Evolutionary conservation across 2,888 invertebrate genomes (phyloP).

Genomic region (Tenthredo amoena): DNA sequence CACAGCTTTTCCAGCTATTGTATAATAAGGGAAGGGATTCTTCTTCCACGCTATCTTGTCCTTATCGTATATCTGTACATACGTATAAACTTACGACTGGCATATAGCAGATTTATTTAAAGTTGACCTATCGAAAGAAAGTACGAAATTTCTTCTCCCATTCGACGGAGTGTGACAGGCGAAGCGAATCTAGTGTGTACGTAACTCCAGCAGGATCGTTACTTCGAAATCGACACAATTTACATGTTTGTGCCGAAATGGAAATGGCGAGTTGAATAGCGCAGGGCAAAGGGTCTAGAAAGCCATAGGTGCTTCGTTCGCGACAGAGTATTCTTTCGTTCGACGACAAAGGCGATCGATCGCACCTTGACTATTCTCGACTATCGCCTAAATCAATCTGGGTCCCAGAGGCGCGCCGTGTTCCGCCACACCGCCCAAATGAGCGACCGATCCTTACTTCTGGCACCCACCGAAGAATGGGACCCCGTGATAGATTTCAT

Average conservation of each 20-base stretch:
- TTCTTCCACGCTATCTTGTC: neutral
- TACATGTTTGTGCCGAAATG: conserved; percentile 37
- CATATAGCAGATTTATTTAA: neutral
- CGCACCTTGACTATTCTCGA: conserved; percentile 48
- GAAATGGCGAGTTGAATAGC: conserved; percentile 44
- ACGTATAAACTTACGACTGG: neutral
- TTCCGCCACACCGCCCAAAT: conserved; percentile 58
- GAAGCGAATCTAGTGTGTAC: neutral
- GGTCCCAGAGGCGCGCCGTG: conserved; percentile 50
- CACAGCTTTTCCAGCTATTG: neutral
- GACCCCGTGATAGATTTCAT: conserved; percentile 66
- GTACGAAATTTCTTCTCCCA: neutral
- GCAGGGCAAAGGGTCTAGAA: conserved; percentile 39
- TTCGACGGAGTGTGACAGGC: conserved; percentile 7
- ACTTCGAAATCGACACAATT: conserved; percentile 41
- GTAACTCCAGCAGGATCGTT: conserved; percentile 30
- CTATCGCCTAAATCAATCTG: conserved; percentile 51
- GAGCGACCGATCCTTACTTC: conserved; percentile 63
- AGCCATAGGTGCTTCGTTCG: conserved; percentile 31
- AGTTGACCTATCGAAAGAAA: conserved; percentile 2
- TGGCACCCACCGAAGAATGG: conserved; percentile 58
- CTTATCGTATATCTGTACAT: neutral
- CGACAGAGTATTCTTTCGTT: conserved; percentile 36
- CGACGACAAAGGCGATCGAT: conserved; percentile 50
- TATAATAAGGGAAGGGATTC: neutral